Conservation (phyloP, 2,797 vertebrate genomes). For the Zenarchopterus dispar region DNA sequence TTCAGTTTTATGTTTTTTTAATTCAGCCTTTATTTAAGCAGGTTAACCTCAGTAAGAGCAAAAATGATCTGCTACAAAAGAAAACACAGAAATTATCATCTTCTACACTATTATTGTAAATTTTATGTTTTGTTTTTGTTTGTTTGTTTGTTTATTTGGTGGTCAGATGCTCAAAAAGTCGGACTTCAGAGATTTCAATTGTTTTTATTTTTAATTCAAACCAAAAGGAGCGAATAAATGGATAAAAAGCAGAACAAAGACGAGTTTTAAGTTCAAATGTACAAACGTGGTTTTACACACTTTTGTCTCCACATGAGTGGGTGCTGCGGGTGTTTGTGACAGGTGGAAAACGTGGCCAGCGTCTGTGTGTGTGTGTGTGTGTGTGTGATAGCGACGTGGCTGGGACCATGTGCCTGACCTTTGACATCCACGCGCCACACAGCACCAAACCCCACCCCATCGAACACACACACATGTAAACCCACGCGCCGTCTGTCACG, state of each 20-base stretch:
- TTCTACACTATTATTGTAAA: no score
- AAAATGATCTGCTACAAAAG: no score
- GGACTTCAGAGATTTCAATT: no score
- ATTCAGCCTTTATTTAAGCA: no score
- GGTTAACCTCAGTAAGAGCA: no score
- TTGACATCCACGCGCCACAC: conserved; percentile 79
- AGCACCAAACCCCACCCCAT: conserved; percentile 30
- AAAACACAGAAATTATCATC: no score
- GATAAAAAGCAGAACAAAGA: background rate
- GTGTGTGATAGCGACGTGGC: conserved; percentile 43
- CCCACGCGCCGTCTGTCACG: conserved; percentile 84
- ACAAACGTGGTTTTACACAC: background rate
- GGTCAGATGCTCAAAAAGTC: no score
- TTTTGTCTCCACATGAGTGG: conserved; percentile 12
- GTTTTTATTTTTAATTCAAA: no score
- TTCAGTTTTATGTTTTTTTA: no score
- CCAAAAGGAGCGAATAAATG: no score
- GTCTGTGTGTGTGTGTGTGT: conserved; percentile 34
- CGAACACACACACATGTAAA: conserved; percentile 49
- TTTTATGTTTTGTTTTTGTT: no score
- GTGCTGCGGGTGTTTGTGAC: conserved; percentile 11
- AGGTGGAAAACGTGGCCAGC: conserved; percentile 13
- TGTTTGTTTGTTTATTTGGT: no score
- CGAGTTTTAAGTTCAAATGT: background rate
- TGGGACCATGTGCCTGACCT: conserved; percentile 76